These are phyloP conservation scores for Campoplex nolae DNA, from an alignment of 2,888 invertebrate species.

Conservation along the genomic window DNA sequence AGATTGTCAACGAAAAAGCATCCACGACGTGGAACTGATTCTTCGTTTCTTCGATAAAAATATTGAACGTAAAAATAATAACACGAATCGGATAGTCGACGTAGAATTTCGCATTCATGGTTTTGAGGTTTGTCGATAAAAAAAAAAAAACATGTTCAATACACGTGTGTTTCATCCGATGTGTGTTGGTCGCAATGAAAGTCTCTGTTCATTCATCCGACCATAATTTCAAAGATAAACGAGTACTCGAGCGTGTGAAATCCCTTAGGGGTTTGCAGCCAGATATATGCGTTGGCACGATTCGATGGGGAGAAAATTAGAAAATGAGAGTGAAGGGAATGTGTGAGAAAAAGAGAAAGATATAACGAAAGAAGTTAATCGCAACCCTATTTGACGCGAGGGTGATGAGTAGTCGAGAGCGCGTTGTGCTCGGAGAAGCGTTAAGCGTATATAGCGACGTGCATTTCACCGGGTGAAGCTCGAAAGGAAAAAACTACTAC, in stretches of 20 bases:
- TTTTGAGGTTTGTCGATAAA: neutral
- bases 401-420: slow-evolving; percentile 15
- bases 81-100: neutral
- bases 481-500: slow-evolving; percentile 12
- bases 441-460: neutral
- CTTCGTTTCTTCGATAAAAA: too few species aligned
- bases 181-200: neutral
- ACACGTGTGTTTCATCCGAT: neutral
- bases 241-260: slow-evolving; percentile 61
- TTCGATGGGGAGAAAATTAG: slow-evolving; percentile 26
- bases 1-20: neutral
- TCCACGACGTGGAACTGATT: neutral
- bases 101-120: neutral
- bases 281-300: slow-evolving; percentile 43
- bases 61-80: too few species aligned
- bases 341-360: slow-evolving; percentile 3
- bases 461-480: slow-evolving; percentile 14
- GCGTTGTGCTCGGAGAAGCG: neutral
- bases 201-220: slow-evolving; percentile 45
- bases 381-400: slow-evolving; percentile 32
- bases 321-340: neutral
- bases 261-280: slow-evolving; percentile 58
- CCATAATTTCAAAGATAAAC: slow-evolving; percentile 46
- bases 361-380: slow-evolving; percentile 32
- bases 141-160: neutral